Base-by-base conservation (phyloP, 1,140 invertebrate species). In the Antheraea pernyi region DNA sequence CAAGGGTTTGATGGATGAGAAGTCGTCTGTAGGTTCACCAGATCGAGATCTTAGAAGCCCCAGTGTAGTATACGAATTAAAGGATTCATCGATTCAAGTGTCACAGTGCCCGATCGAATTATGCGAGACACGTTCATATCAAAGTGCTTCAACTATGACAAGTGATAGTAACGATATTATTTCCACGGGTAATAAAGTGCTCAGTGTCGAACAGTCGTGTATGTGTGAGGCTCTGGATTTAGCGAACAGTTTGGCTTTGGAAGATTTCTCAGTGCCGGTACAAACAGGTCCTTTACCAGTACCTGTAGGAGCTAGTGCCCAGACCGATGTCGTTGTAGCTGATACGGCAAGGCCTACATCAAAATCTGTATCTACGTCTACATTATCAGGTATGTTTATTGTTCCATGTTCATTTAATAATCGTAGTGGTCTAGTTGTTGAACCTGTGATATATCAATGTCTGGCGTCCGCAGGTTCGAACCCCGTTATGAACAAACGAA, bases 271-370 rank as follows among this genome's bases (percentile, higher is more conserved):
- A 16, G 10, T 11, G 8, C 2, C 30, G 18, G 7, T 5, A 9
- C 82, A 81, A 19, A 72, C 83, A 0, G 89, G 89, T 0, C 89
- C 89, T 13, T 59, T 91, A 46, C 86, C 88, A 0, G 79, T 90
- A 2, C 89, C 89, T 0, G 86, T 85, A 0, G 83, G 83, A 0
- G 84, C 76, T 0, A 78, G 80, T 0, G 78, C 78, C 46, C 65
- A 67, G 2, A 60, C 58, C 2, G 81, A 81, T 8, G 22, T 67
- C 10, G 22, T 37, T 0, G 37, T 68, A 6, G 18, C 69, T 6
- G 79, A 77, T 63, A 18, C 59, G 9, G 37, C 62, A n/a, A 83
- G 80, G 79, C 19, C 67, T 0, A 53, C 67, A 2, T 70, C 75
- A 13, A 83, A 80, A 53, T 64, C 76, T 2, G 13, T 16, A 16